A percentile compares a stretch with the other conserved stretches of the same genome.
phyloP scores from a whole-genome alignment of 2,797 vertebrate genomes.

The Staurois parvus region DNA sequence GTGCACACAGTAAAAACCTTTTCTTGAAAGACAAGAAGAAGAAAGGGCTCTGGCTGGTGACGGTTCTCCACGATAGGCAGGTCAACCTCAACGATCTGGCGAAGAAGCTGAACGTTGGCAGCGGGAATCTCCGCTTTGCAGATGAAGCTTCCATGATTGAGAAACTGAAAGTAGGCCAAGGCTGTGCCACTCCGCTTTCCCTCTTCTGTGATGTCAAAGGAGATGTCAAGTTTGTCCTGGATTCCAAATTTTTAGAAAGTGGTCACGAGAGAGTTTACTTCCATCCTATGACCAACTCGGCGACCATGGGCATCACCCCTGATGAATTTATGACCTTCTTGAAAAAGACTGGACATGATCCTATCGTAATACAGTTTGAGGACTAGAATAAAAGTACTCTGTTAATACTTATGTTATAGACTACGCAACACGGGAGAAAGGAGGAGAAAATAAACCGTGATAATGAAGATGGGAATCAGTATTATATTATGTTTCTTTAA shows the following conservation, averaged over 20 bases:
- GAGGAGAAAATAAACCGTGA: too few relatives aligned
- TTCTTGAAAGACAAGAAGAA: slow-evolving; percentile 97
- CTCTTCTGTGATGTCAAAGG: slow-evolving; percentile 87
- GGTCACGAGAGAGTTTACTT: slow-evolving; percentile 85
- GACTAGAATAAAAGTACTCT: slow-evolving; percentile 26
- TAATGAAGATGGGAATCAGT: too few relatives aligned
- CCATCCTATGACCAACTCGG: slow-evolving; percentile 92
- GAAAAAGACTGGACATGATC: slow-evolving; percentile 87
- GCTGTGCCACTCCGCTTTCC: slow-evolving; percentile 86
- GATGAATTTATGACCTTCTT: slow-evolving; percentile 87
- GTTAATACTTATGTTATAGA: too few relatives aligned
- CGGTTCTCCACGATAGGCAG: slow-evolving; percentile 83
- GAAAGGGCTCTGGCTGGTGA: slow-evolving; percentile 89
- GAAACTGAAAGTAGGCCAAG: slow-evolving; percentile 88
- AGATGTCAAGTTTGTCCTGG: slow-evolving; percentile 86
- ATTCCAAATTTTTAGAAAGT: slow-evolving; percentile 82
- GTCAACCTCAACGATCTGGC: slow-evolving; percentile 88
- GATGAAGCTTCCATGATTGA: slow-evolving; percentile 89
- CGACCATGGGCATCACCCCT: slow-evolving; percentile 87
- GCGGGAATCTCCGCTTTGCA: slow-evolving; percentile 89
- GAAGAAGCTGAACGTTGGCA: slow-evolving; percentile 87
- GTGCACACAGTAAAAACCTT: slow-evolving; percentile 90
- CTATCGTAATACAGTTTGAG: slow-evolving; percentile 75
- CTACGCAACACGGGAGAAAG: too few relatives aligned
- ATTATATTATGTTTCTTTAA: too few relatives aligned